Evolutionary conservation across 2,888 invertebrate species (phyloP), one percentile per base, ranked within the genome.

Genomic region (Melipona bicolor): DNA sequence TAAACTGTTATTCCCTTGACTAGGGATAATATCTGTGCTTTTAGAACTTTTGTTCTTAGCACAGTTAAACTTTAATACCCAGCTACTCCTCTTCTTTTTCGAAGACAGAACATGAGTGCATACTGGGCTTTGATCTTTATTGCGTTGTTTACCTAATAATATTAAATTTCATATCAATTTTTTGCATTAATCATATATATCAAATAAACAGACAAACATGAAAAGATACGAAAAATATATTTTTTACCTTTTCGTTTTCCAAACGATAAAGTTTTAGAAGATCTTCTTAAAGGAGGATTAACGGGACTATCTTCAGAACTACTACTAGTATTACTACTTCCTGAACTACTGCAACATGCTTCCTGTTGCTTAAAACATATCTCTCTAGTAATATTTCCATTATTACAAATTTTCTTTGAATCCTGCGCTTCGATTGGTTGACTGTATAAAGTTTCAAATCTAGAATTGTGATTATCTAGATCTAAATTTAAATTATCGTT

Each of bases 371-470:
- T 92, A 52, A 89, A 89, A n/a, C 87, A 86, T n/a, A 89, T 77
- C 61, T 92, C 92, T 17, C 65, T 79, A 50, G 81, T 73, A 65
- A 94, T 90, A 86, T 94, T 94, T 62, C 94, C 93, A 91, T 94
- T 94, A 82, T 84, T 92, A 81, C 91, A 93, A 80, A 92, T 87
- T 85, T 93, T 91, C 77, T 93, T 93, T 2, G 91, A 67, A 24
- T 94, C 94, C 69, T 93, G 93, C 32, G 90, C 76, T 65, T 94
- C 94, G 24, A 93, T 88, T 43, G 93, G 93, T 73, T 94, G 94
- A 87, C 94, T 94, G 79, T 94, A 94, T 81, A 94, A 92, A 5
- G 93, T 93, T 83, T 94, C 94, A 83, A 94, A 94, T 93, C 94
- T 91, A 62, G 94, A 92, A 87, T 94, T 94, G 75, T 94, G 94